phyloP scores from a whole-genome alignment of 2,888 invertebrate genomes.

The Rhagophthalmus giganteus region DNA sequence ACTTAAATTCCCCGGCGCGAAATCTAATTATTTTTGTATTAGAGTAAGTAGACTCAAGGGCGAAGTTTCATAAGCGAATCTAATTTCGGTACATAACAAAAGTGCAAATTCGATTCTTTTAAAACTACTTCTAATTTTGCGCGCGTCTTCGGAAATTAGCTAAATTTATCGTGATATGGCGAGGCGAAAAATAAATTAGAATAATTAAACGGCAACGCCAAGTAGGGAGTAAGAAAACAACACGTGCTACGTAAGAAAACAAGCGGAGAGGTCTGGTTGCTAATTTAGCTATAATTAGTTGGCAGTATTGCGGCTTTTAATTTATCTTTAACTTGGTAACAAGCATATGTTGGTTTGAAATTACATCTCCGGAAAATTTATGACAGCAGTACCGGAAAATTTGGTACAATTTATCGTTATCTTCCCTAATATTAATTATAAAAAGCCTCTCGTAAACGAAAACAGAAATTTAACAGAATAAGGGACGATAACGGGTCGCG shows the following conservation, averaged over 20 bases:
- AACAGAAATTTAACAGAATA: constrained; percentile 8
- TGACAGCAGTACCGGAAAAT: constrained; percentile 17
- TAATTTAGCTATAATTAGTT: constrained; percentile 43
- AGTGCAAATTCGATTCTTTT: constrained; percentile 22
- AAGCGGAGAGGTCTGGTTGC: constrained; percentile 33
- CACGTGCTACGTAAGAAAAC: constrained; percentile 20
- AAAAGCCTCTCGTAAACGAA: constrained; percentile 15
- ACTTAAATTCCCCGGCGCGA: constrained; percentile 23
- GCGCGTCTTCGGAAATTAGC: too few species aligned
- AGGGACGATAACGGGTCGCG: neutral
- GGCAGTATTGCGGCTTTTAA: constrained; percentile 41
- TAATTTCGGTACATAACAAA: constrained; percentile 27
- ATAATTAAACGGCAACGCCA: neutral
- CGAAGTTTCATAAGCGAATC: constrained; percentile 25
- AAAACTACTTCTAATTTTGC: constrained; percentile 1
- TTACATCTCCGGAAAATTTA: constrained; percentile 37
- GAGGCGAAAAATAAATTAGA: too few species aligned
- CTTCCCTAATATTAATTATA: constrained; percentile 25
- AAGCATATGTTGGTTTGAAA: constrained; percentile 38
- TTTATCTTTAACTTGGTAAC: constrained; percentile 38
- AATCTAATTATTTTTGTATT: constrained; percentile 33
- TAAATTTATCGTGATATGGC: neutral
- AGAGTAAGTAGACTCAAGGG: constrained; percentile 30
- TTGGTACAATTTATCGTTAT: constrained; percentile 25
- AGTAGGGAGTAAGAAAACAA: neutral